Percentiles rank a stretch among this genome's conserved stretches.
Conservation (phyloP, 2,888 invertebrate genomes). For the Mystacides longicornis region DNA sequence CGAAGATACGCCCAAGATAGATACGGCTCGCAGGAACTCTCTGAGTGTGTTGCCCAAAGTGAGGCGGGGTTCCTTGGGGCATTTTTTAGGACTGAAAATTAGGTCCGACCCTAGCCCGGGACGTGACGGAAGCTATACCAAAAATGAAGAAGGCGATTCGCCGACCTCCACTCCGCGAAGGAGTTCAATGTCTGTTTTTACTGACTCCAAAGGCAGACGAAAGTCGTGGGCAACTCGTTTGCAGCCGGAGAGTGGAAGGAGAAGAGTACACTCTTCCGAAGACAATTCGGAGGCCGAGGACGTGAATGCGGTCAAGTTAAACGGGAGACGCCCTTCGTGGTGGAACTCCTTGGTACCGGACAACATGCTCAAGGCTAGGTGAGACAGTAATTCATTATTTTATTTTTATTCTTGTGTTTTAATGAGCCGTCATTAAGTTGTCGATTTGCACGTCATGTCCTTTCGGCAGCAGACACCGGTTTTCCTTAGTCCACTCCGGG, state of each 20-base stretch:
- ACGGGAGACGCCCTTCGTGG: slow-evolving; percentile 72
- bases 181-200: slow-evolving; percentile 40
- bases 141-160: slow-evolving; percentile 40
- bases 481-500: too few relatives aligned
- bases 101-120: slow-evolving; percentile 41
- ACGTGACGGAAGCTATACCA: slow-evolving; percentile 40
- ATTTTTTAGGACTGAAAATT: slow-evolving; percentile 41
- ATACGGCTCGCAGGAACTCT: slow-evolving; percentile 19
- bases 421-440: neutral
- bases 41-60: slow-evolving; percentile 16
- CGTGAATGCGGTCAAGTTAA: slow-evolving; percentile 43
- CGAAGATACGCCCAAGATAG: neutral
- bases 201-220: slow-evolving; percentile 50
- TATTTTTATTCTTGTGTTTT: neutral
- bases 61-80: slow-evolving; percentile 37
- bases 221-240: slow-evolving; percentile 55
- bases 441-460: neutral
- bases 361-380: slow-evolving; percentile 64
- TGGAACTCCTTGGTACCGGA: slow-evolving; percentile 85
- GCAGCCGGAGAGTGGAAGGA: slow-evolving; percentile 47
- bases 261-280: slow-evolving; percentile 40
- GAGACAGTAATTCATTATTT: slow-evolving; percentile 21
- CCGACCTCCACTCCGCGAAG: slow-evolving; percentile 39
- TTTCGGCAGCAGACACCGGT: too few relatives aligned
- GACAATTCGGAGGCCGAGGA: slow-evolving; percentile 40